phyloP scores from a whole-genome alignment of 2,888 invertebrate genomes.

The Ptychoptera albimana region DNA sequence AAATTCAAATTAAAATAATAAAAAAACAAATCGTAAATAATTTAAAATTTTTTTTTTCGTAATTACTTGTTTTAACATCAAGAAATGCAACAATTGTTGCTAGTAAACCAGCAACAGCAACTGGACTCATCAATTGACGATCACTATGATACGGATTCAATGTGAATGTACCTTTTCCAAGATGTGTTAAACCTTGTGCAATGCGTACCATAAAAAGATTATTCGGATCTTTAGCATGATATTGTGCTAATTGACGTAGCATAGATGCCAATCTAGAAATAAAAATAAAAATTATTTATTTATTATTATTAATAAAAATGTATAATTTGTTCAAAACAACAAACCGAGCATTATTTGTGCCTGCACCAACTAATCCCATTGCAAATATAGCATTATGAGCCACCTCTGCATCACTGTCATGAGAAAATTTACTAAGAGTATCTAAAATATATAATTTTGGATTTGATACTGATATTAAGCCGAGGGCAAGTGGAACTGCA shows the following conservation, averaged over 20 bases:
- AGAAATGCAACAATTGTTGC: conserved; percentile 78
- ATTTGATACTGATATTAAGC: conserved; percentile 82
- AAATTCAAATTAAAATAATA: too few relatives aligned
- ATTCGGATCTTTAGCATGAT: conserved; percentile 88
- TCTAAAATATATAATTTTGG: conserved; percentile 85
- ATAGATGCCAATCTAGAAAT: conserved; percentile 57
- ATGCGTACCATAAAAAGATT: conserved; percentile 88
- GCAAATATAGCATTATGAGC: conserved; percentile 93
- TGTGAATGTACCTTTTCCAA: conserved; percentile 91
- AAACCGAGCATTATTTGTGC: conserved; percentile 60
- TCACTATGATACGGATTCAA: conserved; percentile 89
- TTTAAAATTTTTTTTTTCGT: not conserved
- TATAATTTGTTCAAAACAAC: too few relatives aligned
- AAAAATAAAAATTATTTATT: not conserved
- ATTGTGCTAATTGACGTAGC: conserved; percentile 85
- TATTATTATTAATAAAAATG: too few relatives aligned
- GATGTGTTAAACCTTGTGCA: conserved; percentile 84
- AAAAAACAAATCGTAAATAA: too few relatives aligned
- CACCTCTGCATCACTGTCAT: conserved; percentile 88
- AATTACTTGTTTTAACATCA: conserved; percentile 84
- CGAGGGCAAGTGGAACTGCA: conserved; percentile 91
- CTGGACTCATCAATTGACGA: conserved; percentile 73
- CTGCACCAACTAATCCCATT: conserved; percentile 85
- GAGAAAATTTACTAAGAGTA: conserved; percentile 91
- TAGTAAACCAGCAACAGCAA: conserved; percentile 80